These are phyloP conservation scores for Columba janthina DNA, from an alignment of 2,113 vertebrate genomes.

Conservation along the genomic window DNA sequence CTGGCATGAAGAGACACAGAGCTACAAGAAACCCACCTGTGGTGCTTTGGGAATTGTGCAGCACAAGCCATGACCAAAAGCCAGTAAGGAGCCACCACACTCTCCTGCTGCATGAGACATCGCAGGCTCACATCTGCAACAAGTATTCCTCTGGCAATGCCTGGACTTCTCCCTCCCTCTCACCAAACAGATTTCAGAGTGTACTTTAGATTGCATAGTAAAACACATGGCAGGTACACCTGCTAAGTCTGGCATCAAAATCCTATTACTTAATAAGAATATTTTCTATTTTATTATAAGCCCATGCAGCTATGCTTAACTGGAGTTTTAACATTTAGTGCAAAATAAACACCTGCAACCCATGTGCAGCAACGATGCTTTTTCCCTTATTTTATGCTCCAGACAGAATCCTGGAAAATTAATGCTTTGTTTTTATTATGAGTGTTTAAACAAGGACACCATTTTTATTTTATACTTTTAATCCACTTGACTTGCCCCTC, in stretches of 20 bases:
- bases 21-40: background rate
- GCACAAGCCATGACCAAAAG: background rate
- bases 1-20: background rate
- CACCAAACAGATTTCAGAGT: background rate
- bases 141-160: too few species aligned
- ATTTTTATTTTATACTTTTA: background rate
- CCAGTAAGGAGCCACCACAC: accelerated
- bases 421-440: background rate
- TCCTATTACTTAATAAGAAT: background rate
- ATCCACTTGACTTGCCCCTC: background rate
- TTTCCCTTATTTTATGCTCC: background rate
- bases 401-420: background rate
- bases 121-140: too few species aligned
- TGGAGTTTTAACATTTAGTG: background rate
- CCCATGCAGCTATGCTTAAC: background rate
- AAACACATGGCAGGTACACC: background rate
- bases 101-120: background rate
- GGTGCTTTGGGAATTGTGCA: background rate
- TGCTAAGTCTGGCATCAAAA: background rate
- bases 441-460: background rate
- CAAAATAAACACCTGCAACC: background rate
- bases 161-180: too few species aligned
- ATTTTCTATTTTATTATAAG: background rate
- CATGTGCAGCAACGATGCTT: background rate
- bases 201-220: background rate